Base-by-base conservation (phyloP, 2,888 invertebrate species). In the Dascillus cervinus region DNA sequence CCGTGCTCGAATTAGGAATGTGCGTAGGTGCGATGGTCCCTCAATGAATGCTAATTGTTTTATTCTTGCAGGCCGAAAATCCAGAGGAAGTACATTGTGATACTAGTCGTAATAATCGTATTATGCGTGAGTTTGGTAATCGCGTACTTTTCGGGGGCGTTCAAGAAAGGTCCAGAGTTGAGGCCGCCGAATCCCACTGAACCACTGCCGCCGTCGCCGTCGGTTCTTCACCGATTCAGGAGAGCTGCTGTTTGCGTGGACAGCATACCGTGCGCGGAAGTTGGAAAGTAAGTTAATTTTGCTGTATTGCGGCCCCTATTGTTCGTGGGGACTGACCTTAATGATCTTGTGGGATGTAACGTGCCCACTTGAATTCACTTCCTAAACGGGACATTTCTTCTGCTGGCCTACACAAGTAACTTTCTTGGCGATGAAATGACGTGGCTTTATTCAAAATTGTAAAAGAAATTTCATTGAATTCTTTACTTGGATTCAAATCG, bases 201-300 rank as follows among this genome's bases (percentile, higher is more conserved):
- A 20, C 66, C 71, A 0, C 67, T 72, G 19, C 79, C 77, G 9
- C 73, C 84, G 0, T 85, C 85, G 0, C 62, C 70, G 9, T 85
- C 86, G 3, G 59, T 60, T 22, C 65, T 84, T n/a, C 76, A 77
- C 44, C 61, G 60, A 1, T 89, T 81, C 60, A 69, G 71, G 36
- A 71, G 67, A 25, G 82, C 78, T 0, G 88, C 85, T 0, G 80
- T 90, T 10, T 85, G 84, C 54, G 78, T 85, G 0, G 90, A 90
- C 56, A 79, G 79, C 3, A 70, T 71, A 3, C 72, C 73, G 3
- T 90, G 89, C 61, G 86, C 88, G 2, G 60, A 70, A 40, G 77
- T 88, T 46, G 89, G 88, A 60, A 81, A 73, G 87, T 88, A 66
- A 64, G 59, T 58, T 34, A 3, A n/a, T 22, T 17, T 17, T 17